A percentile compares a stretch with the other conserved stretches of the same genome.
Conservation (phyloP, 2,113 vertebrate species). For the Gnathonemus longibarbis region DNA sequence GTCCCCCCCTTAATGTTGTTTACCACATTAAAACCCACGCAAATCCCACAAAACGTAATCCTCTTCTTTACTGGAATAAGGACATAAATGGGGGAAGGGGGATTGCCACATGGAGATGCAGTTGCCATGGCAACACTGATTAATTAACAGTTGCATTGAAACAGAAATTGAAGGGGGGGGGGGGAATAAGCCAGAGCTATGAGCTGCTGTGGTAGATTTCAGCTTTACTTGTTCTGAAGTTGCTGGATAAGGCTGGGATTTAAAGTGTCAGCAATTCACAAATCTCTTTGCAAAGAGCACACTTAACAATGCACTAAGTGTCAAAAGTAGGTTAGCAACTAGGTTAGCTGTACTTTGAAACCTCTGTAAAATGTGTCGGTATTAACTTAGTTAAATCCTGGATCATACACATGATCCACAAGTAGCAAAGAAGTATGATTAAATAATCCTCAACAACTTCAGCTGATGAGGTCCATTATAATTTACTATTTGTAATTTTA, state of each 20-base stretch:
- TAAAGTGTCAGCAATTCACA: slow-evolving; percentile 14
- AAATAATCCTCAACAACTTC: neutral
- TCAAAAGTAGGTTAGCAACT: neutral
- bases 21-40: slow-evolving; percentile 38
- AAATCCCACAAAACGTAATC: slow-evolving; percentile 41
- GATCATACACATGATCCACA: neutral
- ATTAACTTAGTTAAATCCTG: neutral
- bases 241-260: slow-evolving; percentile 7
- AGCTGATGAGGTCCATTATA: neutral
- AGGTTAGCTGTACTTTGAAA: neutral
- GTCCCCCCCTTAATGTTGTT: slow-evolving; percentile 32
- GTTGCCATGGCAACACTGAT: slow-evolving; percentile 36
- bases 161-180: neutral
- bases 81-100: slow-evolving; percentile 12
- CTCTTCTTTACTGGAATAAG: slow-evolving; percentile 22
- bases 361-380: neutral
- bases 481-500: neutral
- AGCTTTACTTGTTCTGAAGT: slow-evolving; percentile 7
- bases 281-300: neutral
- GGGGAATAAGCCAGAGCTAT: neutral
- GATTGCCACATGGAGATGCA: neutral
- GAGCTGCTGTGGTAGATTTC: neutral
- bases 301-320: neutral
- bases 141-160: slow-evolving; percentile 26
- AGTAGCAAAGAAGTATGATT: neutral